Percentiles rank a stretch among this genome's conserved stretches.
phyloP scores from a whole-genome alignment of 1,140 invertebrate species.

The Drosophila auraria region DNA sequence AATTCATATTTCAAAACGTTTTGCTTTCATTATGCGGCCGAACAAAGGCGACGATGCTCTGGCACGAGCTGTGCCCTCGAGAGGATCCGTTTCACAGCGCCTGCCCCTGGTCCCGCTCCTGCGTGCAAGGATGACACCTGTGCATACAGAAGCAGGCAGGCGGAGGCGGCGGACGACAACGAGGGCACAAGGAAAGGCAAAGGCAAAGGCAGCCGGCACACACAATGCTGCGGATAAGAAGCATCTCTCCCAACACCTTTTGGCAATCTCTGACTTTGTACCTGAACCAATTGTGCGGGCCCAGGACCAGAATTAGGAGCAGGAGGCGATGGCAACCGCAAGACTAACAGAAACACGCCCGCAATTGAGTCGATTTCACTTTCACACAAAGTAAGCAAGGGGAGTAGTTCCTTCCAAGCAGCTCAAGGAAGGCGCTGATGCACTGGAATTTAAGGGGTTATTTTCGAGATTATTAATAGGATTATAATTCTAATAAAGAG shows the following conservation, averaged over 20 bases:
- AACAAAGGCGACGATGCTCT: slow-evolving; percentile 50
- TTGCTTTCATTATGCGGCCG: slow-evolving; percentile 72
- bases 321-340: slow-evolving; percentile 58
- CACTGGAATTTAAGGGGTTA: slow-evolving; percentile 5
- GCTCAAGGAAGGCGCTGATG: neutral
- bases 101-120: slow-evolving; percentile 16
- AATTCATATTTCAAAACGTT: slow-evolving; percentile 80
- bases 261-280: slow-evolving; percentile 55
- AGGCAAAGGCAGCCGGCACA: slow-evolving; percentile 29
- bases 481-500: no score
- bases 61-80: slow-evolving; percentile 67
- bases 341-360: slow-evolving; percentile 75
- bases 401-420: slow-evolving; percentile 10
- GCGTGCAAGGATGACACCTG: slow-evolving; percentile 65
- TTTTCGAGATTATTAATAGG: neutral
- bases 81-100: slow-evolving; percentile 51
- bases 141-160: slow-evolving; percentile 56
- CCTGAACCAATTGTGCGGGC: slow-evolving; percentile 56
- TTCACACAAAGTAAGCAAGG: slow-evolving; percentile 43
- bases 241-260: slow-evolving; percentile 53
- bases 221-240: slow-evolving; percentile 46
- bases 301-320: slow-evolving; percentile 34
- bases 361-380: slow-evolving; percentile 72
- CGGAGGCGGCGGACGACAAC: neutral
- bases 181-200: no score